A percentile compares a stretch with the other conserved stretches of the same genome.
phyloP scores from a whole-genome alignment of 2,888 invertebrate genomes.

The Yponomeuta sedellus region DNA sequence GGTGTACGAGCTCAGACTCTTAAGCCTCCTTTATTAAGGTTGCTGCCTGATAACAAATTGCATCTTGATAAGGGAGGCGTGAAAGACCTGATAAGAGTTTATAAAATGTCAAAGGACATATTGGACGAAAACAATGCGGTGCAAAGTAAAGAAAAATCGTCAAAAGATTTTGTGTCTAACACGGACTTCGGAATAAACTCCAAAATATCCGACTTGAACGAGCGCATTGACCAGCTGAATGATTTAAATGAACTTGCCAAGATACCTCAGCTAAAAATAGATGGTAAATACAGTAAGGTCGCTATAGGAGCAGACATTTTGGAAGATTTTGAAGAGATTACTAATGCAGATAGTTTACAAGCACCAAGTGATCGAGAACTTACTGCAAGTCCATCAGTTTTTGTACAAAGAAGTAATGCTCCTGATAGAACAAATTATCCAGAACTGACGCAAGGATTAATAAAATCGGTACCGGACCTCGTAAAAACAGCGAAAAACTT shows the following conservation, averaged over 20 bases:
- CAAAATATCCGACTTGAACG: neutral
- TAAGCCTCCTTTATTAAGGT: neutral
- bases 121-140: neutral
- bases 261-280: neutral
- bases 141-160: neutral
- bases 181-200: neutral
- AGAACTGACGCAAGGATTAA: neutral
- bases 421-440: neutral
- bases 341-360: neutral
- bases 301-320: neutral
- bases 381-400: neutral
- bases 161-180: neutral
- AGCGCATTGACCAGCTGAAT: neutral
- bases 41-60: conserved; percentile 6
- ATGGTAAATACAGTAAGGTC: neutral
- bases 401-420: neutral
- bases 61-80: neutral
- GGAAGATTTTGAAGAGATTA: conserved; percentile 1
- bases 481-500: neutral
- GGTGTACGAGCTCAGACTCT: neutral
- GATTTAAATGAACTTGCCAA: neutral
- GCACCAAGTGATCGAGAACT: neutral
- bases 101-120: neutral
- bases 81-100: neutral
- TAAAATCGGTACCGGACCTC: neutral